Conservation (phyloP, 1,140 invertebrate species). For the Brachionus angularis region DNA sequence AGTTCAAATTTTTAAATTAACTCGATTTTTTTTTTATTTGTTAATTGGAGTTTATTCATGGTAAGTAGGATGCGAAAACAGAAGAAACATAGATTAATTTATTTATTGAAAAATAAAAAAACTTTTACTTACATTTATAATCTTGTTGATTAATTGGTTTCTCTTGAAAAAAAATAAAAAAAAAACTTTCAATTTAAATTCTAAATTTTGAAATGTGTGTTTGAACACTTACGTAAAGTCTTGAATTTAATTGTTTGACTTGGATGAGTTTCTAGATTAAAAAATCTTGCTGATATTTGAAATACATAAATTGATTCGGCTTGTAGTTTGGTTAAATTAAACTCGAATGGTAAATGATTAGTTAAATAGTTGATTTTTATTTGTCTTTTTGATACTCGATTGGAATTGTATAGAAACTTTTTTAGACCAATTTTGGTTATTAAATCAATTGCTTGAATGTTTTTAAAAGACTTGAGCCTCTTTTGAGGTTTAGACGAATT, state of each 20-base stretch:
- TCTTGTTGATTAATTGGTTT: background rate
- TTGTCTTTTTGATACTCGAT: background rate
- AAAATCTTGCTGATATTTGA: constrained; percentile 16
- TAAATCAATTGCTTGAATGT: background rate
- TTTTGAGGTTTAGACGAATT: background rate
- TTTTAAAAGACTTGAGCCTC: background rate
- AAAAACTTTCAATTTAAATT: too few relatives aligned
- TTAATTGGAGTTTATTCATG: too few relatives aligned
- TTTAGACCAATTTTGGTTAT: constrained; percentile 5
- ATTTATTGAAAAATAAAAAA: background rate
- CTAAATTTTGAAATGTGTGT: too few relatives aligned
- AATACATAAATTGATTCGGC: background rate
- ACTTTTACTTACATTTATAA: constrained; percentile 35
- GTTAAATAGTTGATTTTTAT: background rate
- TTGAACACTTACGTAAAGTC: background rate
- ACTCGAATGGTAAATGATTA: constrained; percentile 16
- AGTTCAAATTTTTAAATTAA: too few relatives aligned
- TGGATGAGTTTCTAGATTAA: background rate
- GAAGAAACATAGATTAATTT: too few relatives aligned
- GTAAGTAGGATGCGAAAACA: too few relatives aligned
- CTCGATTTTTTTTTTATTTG: too few relatives aligned
- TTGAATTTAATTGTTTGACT: constrained; percentile 2
- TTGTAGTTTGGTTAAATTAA: background rate
- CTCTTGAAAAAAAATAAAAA: background rate
- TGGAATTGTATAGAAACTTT: background rate